Percentiles rank a stretch among this genome's conserved stretches.
Conservation (phyloP, 1,140 invertebrate genomes). For the Ladona fulva region DNA sequence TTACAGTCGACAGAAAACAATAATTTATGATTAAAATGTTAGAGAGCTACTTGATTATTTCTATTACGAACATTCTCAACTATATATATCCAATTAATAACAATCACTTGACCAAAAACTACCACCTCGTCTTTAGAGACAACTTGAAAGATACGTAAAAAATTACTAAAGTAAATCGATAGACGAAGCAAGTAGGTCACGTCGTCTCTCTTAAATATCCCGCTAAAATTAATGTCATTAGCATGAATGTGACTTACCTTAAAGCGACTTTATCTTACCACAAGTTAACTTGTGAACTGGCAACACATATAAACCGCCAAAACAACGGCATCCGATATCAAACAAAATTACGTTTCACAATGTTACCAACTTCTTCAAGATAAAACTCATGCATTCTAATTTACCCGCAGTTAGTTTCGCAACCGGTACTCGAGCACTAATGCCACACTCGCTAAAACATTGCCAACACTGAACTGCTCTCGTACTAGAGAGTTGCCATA, state of each 20-base stretch:
- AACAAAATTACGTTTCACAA: constrained; percentile 7
- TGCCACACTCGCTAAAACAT: constrained; percentile 4
- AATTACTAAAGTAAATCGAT: too few relatives aligned
- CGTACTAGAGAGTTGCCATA: constrained; percentile 8
- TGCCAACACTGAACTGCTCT: constrained; percentile 3
- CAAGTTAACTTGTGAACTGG: background rate
- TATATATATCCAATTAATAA: too few relatives aligned
- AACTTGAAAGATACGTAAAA: too few relatives aligned
- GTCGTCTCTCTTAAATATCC: too few relatives aligned
- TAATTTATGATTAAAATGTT: too few relatives aligned
- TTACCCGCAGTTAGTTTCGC: background rate
- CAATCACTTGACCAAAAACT: too few relatives aligned
- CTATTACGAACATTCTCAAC: too few relatives aligned
- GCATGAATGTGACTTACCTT: background rate
- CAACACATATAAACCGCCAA: constrained; percentile 9
- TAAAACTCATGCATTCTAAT: constrained; percentile 3
- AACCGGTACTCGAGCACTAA: background rate
- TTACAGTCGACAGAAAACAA: too few relatives aligned
- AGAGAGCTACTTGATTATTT: too few relatives aligned
- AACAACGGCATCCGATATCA: constrained; percentile 8
- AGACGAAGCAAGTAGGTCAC: too few relatives aligned
- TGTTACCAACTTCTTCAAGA: background rate
- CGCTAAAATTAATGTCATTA: too few relatives aligned
- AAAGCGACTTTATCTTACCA: background rate
- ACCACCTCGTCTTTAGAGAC: too few relatives aligned